Evolutionary conservation across 2,113 vertebrate species (phyloP).

Genomic region (Gymnorhina tibicen): DNA sequence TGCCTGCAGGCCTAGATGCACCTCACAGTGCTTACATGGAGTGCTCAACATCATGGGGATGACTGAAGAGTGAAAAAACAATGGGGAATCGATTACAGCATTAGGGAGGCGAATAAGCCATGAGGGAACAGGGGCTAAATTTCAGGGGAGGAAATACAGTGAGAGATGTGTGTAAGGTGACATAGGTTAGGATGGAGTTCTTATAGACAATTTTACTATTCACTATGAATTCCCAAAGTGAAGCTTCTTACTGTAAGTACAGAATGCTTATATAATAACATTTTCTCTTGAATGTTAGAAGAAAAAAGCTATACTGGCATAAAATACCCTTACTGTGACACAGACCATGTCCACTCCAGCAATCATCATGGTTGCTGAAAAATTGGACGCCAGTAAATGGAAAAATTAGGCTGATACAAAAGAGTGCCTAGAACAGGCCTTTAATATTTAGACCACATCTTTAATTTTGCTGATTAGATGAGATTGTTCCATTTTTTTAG

Average conservation of each 20-base stretch:
- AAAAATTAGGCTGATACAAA: neutral
- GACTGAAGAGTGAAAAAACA: neutral
- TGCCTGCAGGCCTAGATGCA: neutral
- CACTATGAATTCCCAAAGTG: neutral
- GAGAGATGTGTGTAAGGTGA: neutral
- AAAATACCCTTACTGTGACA: neutral
- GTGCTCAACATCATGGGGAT: neutral
- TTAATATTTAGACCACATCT: neutral
- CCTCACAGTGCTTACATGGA: neutral
- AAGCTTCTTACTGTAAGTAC: neutral
- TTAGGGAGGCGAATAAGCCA: neutral
- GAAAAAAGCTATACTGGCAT: neutral
- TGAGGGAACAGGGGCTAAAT: neutral
- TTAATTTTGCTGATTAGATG: neutral
- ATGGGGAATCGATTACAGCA: neutral
- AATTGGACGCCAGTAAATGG: neutral
- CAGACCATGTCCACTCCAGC: neutral
- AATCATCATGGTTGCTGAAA: neutral
- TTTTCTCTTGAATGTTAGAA: neutral
- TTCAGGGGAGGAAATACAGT: neutral
- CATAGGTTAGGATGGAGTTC: neutral
- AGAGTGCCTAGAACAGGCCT: neutral
- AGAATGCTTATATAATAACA: neutral
- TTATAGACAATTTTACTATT: neutral
- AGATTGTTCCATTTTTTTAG: neutral